These are phyloP conservation scores for Centropyge bicolor DNA, from an alignment of 2,797 vertebrate genomes.

Conservation along the genomic window DNA sequence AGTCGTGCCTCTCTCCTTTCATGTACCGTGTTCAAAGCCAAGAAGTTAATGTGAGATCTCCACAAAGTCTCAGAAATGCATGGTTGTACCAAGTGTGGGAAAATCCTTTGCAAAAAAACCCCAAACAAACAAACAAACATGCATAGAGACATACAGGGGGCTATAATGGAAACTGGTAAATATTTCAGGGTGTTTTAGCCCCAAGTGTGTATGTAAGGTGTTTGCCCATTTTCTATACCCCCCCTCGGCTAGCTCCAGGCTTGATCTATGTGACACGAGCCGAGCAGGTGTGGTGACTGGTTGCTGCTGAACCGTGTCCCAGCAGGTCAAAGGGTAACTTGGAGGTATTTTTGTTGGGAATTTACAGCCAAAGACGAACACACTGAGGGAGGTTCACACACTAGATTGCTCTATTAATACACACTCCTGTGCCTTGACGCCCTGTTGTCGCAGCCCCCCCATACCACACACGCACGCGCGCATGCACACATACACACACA, in stretches of 20 bases:
- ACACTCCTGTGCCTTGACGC: slow-evolving; percentile 33
- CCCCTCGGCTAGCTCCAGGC: slow-evolving; percentile 32
- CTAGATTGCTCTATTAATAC: slow-evolving; percentile 76
- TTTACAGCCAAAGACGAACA: slow-evolving; percentile 79
- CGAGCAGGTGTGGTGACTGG: slow-evolving; percentile 79
- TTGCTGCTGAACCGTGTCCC: slow-evolving; percentile 74
- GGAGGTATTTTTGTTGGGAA: slow-evolving; percentile 84
- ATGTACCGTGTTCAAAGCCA: slow-evolving; percentile 65
- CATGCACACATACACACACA: not conserved
- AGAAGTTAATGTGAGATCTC: slow-evolving; percentile 60
- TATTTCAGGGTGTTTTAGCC: slow-evolving; percentile 1
- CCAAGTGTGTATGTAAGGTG: slow-evolving; percentile 6
- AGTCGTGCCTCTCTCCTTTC: slow-evolving; percentile 63
- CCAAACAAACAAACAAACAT: slow-evolving; percentile 28
- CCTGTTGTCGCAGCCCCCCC: slow-evolving; percentile 40
- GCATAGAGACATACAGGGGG: slow-evolving; percentile 13
- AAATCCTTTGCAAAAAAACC: slow-evolving; percentile 30
- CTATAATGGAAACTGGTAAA: slow-evolving; percentile 16
- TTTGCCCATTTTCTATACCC: slow-evolving; percentile 14
- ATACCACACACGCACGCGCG: not conserved
- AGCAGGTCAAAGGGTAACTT: slow-evolving; percentile 84
- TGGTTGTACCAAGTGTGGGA: slow-evolving; percentile 10
- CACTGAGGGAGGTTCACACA: slow-evolving; percentile 46
- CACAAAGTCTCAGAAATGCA: slow-evolving; percentile 41
- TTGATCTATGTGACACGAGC: slow-evolving; percentile 62